Evolutionary conservation across 2,113 vertebrate genomes (phyloP), one percentile per base, ranked within the genome.

Genomic region (Python bivittatus): DNA sequence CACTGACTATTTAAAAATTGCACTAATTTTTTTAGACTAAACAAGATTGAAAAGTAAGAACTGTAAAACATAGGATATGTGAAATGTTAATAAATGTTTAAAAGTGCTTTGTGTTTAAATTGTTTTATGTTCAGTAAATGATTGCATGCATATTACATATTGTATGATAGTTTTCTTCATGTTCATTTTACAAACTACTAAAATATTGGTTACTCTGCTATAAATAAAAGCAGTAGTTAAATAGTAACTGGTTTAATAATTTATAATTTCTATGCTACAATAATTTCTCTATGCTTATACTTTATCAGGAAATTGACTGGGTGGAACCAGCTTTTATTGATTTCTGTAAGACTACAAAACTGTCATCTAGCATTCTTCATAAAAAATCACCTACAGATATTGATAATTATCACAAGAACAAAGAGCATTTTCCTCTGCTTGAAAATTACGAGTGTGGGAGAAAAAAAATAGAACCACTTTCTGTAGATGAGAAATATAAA

Each of bases 301-400:
- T 93, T 94, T 48, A 27, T 15, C 94, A 98, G 98, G 96, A 97
- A 25, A 86, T 95, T 53, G 94, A 96, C 8, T 99, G 99, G 98
- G 98, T 98, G 94, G 96, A 98, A 15, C 95, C 92, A 0, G 98
- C 98, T 0, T 99, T 99, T 93, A 97, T 94, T 93, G 98, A 98
- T 86, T 96, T 98, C 93, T 90, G 96, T 44, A 97, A 93, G 7
- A 96, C 95, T 61, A 87, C 94, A 7, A 9, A 84, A 90, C 3
- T 94, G 53, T 96, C 94, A 79, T 89, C 95, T 12, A 6, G 87
- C 1, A 13, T 86, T 0, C 0, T 90, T 92, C 64, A 93, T 33
- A 64, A 90, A 72, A 90, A 96, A 42, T 60, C 93, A 1, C 72
- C 88, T 54, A 90, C 48, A 68, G 91, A 92, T 93, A 95, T 91